Evolutionary conservation across 2,888 invertebrate species (phyloP), one percentile per base, ranked within the genome.

Genomic region (Meloe dianella): DNA sequence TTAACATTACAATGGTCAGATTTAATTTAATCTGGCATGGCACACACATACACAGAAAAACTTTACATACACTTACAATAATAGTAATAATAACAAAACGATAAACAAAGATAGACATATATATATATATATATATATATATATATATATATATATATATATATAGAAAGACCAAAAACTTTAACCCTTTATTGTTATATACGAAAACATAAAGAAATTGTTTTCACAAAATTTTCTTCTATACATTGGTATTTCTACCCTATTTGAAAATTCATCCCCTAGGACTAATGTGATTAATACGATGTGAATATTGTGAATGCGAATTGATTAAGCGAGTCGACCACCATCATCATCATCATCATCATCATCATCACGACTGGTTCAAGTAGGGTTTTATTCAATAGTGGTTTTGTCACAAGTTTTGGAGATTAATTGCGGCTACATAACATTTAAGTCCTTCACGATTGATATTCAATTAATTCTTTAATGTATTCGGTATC

Each of bases 1-100:
- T 82, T 81, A 81, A 74, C 80, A 81, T 82, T 72, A 82, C 82
- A 82, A 82, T 81, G 75, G 74, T 73, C 75, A 80, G 81, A 82
- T 82, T 82, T 81, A 82, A 82, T 82, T 82, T 81, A 82, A 81
- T 82, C 81, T 79, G 75, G 74, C 75, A 74, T 66, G 35, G 20
- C 35, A 14, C 35, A 47, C 76, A 76, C 75, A 78, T 77, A 68
- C 76, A 76, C 74, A 67, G 66, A 41, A 77, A 78, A 77, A 75
- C 76, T 76, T 73, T 20, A 47, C 47, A 47, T 47, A 47, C 20
- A 20, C 20, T 10, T 20, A 47, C 10, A 47, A 20, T 47, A 20
- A 20, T 47, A 47, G 47, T 73, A 73, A 73, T 75, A 74, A 72
- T 73, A 51, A 61, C 64, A 64, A 61, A 60, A 70, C 70, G 74